Percentiles rank a stretch among this genome's conserved stretches.
These are phyloP conservation scores for Gallirallus australis DNA, from an alignment of 2,797 vertebrate species.

Conservation along the genomic window DNA sequence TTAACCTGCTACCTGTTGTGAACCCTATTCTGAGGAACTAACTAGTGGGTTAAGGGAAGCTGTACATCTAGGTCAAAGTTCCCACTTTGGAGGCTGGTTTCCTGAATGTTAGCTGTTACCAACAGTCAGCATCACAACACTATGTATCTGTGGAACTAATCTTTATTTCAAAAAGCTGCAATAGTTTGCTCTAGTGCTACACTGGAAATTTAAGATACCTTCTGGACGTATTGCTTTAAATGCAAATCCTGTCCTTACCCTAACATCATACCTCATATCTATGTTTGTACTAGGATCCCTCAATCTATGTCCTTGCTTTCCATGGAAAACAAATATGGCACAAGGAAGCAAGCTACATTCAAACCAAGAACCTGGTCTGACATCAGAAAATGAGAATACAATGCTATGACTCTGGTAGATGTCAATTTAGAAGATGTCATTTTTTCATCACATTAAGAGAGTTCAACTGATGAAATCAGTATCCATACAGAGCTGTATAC, in stretches of 20 bases:
- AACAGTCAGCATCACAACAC: background rate
- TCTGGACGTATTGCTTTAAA: background rate
- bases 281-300: background rate
- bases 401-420: background rate
- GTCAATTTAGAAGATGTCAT: background rate
- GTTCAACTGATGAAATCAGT: background rate
- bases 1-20: background rate
- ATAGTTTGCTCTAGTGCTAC: background rate
- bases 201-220: background rate
- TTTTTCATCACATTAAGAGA: background rate
- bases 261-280: background rate
- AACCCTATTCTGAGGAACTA: background rate
- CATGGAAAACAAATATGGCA: background rate
- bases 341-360: background rate
- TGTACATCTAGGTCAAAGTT: background rate
- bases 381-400: background rate
- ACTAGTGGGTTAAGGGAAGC: background rate
- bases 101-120: background rate
- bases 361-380: background rate
- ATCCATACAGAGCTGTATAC: background rate
- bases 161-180: background rate
- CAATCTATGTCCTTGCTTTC: background rate
- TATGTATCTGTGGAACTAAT: background rate
- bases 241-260: background rate
- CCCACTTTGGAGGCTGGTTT: background rate